Evolutionary conservation across 2,797 vertebrate genomes (phyloP).

Genomic region (Enteromius trimaculatus): DNA sequence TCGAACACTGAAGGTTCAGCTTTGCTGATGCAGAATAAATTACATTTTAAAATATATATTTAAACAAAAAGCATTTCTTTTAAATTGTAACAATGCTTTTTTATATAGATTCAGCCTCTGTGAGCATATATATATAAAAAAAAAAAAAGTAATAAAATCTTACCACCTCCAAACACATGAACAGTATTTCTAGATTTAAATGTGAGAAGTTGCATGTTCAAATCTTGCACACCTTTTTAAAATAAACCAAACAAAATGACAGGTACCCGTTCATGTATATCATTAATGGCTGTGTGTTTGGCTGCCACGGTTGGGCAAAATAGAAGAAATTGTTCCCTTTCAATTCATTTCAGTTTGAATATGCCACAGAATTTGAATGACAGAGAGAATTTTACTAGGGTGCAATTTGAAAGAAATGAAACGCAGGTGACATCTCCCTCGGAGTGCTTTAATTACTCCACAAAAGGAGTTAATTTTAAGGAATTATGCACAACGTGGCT

Average conservation of each 20-base stretch:
- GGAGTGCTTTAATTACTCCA: slow-evolving; percentile 57
- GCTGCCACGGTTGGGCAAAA: neutral
- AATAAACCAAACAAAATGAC: neutral
- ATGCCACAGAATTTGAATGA: neutral
- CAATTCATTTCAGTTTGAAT: neutral
- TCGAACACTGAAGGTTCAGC: no score
- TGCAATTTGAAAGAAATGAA: neutral
- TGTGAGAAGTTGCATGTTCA: neutral
- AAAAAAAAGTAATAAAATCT: neutral
- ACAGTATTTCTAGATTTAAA: neutral
- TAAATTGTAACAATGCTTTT: neutral
- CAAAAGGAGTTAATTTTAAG: slow-evolving; percentile 57
- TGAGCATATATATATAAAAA: no score
- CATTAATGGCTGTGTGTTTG: neutral
- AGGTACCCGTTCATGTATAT: neutral
- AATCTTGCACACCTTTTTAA: neutral
- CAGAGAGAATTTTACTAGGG: neutral
- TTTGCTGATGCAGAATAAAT: no score
- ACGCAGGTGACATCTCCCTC: neutral
- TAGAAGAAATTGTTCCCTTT: neutral
- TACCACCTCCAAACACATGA: neutral
- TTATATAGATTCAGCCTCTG: neutral
- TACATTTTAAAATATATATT: no score
- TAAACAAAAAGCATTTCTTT: neutral
- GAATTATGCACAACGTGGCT: slow-evolving; percentile 48